Conservation (phyloP, 1,140 invertebrate genomes). For the Littorina saxatilis region DNA sequence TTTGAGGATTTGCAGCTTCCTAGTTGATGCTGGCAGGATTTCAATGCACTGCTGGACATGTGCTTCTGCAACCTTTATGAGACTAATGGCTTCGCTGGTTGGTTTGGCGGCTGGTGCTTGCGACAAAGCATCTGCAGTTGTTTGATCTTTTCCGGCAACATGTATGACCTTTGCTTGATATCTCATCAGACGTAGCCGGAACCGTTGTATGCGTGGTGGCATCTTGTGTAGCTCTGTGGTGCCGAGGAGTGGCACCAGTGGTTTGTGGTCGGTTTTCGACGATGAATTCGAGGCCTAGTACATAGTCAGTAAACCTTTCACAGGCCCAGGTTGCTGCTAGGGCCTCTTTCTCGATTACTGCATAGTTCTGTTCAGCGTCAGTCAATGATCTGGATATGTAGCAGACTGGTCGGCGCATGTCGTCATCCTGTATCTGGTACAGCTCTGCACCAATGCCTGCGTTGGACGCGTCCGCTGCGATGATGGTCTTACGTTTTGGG, state of each 20-base stretch:
- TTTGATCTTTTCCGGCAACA: slow-evolving; percentile 47
- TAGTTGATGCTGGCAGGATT: slow-evolving; percentile 18
- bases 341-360: slow-evolving; percentile 78
- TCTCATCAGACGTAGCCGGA: slow-evolving; percentile 46
- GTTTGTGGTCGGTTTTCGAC: slow-evolving; percentile 70
- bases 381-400: slow-evolving; percentile 53
- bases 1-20: neutral
- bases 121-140: slow-evolving; percentile 46
- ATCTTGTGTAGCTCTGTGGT: slow-evolving; percentile 38
- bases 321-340: slow-evolving; percentile 77
- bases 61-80: neutral
- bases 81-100: neutral
- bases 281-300: slow-evolving; percentile 70
- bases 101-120: slow-evolving; percentile 16
- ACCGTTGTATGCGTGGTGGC: slow-evolving; percentile 45
- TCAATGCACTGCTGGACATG: neutral
- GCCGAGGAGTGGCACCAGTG: slow-evolving; percentile 59
- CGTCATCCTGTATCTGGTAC: slow-evolving; percentile 36
- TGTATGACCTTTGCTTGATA: slow-evolving; percentile 38
- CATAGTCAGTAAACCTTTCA: slow-evolving; percentile 77
- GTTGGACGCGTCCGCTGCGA: slow-evolving; percentile 47
- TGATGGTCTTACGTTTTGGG: slow-evolving; percentile 34
- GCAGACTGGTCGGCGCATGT: slow-evolving; percentile 37
- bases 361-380: slow-evolving; percentile 75
- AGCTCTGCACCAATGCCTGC: slow-evolving; percentile 52